Base-by-base conservation (phyloP, 2,797 vertebrate genomes). In the Chelonia mydas region DNA sequence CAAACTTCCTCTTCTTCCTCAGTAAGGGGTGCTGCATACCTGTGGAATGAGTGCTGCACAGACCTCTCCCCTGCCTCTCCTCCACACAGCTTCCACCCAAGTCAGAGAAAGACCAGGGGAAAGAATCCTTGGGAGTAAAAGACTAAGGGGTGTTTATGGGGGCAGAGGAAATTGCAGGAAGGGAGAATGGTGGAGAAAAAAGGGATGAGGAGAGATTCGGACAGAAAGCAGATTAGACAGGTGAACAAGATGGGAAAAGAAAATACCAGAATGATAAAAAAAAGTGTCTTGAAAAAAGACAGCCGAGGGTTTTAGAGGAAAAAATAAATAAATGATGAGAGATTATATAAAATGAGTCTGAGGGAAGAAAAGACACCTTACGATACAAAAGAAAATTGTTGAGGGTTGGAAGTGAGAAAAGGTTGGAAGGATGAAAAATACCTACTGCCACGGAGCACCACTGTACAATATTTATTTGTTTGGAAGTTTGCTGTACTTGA, bases 371-470 rank as follows among this genome's bases (percentile, higher is more conserved):
- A 88, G 25, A 0, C 1, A 3, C 17, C n/a, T 27, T 59, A 15
- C 11, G 53, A 8, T 59, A 72, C 79, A 11, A 9, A 87, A 91
- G 41, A 47, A 76, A 92, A 28, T 0, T 59, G 6, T 28, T 27
- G 65, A 88, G 25, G 4, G 4, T 83, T 81, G 79, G 87, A 88
- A 77, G 55, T 50, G 89, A 91, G 89, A 28, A 47, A 41, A 88
- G 2, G 1, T 91, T 50, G 65, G 1, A 1, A 82, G 2, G 85
- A 27, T 2, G 61, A 45, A 37, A 54, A n/a, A 21, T 45, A 16
- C 0, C 27, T 49, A 33, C 55, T 80, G 50, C 55, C 9, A 0
- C 7, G 50, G 33, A 47, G 59, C 2, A 16, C 2, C 3, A 1
- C 80, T 85, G 17, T 86, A 76, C 74, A 41, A 93, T 84, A 13